Evolutionary conservation across 2,113 vertebrate species (phyloP), one percentile per base, ranked within the genome.

Genomic region (Hyla sarda): DNA sequence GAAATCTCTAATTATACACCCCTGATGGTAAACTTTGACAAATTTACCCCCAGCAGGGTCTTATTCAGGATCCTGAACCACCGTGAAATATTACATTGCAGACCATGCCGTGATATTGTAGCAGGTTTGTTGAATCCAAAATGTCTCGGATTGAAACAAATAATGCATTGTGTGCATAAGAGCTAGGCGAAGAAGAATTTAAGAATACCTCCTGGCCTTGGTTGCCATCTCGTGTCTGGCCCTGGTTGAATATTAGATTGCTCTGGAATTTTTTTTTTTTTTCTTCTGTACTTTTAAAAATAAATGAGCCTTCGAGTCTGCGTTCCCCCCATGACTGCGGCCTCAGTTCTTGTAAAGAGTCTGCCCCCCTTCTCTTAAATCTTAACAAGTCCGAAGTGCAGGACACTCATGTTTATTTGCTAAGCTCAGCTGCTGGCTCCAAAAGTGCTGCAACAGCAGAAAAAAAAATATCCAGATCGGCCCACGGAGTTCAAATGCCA

Each of bases 381-480:
- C 84, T 58, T 86, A 86, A 86, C 84, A 86, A 86, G 85, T 87
- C 78, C 67, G 69, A 41, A 81, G 85, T 72, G 41, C 85, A 81
- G 85, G 77, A 87, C 85, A 87, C 67, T 87, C 67, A 62, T 74
- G 85, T 87, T 87, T 87, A 87, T 87, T 87, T 87, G 85, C 85
- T 87, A 87, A 60, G 85, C 85, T 87, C 85, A 87, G 85, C 85
- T 87, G 69, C 56, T 87, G 85, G 85, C 85, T 81, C 67, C 19
- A 52, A 82, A 87, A 82, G 32, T 74, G 85, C 85, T 87, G 69
- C 69, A 74, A 54, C 67, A 62, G 85, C 85, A 87, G 69, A 87
- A 87, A 41, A 41, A 41, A 41, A 82, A 86, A 74, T 82, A 34
- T 62, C 25, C 69, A 74, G 10, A 74, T 60, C 78, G 37, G 77